Conservation (phyloP, 1,140 invertebrate species). For the Magallana angulata region DNA sequence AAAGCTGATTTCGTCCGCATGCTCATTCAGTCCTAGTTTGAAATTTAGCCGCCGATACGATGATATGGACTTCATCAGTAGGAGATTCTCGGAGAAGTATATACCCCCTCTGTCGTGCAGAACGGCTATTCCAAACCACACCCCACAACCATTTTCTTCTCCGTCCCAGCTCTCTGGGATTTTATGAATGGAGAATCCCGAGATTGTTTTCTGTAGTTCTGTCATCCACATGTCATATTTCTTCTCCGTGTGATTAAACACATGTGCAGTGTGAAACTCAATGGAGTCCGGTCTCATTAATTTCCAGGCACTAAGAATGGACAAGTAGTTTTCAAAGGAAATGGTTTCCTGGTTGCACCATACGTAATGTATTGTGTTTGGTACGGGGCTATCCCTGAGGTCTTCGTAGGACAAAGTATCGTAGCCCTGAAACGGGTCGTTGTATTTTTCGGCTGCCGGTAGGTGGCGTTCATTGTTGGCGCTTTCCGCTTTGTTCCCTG, state of each 20-base stretch:
- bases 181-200: conserved; percentile 54
- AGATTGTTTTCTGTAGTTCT: conserved; percentile 58
- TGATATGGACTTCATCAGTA: conserved; percentile 58
- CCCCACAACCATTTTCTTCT: conserved; percentile 56
- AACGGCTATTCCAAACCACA: conserved; percentile 62
- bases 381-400: conserved; percentile 13
- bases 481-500: background rate
- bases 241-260: conserved; percentile 45
- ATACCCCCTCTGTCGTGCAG: conserved; percentile 69
- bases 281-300: conserved; percentile 66
- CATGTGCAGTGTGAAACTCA: conserved; percentile 59
- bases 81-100: conserved; percentile 60
- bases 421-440: conserved; percentile 6
- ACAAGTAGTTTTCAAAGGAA: conserved; percentile 68
- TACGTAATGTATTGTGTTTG: conserved; percentile 62
- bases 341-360: conserved; percentile 68
- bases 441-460: background rate
- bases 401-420: background rate
- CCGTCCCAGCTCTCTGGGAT: conserved; percentile 55
- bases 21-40: conserved; percentile 45
- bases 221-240: conserved; percentile 67
- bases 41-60: conserved; percentile 51
- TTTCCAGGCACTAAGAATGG: conserved; percentile 69
- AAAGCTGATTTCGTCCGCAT: conserved; percentile 49
- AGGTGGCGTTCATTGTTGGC: background rate